A percentile compares a stretch with the other conserved stretches of the same genome.
These are phyloP conservation scores for cattle (Bos taurus) DNA, from an alignment of 2,113 vertebrate species.

Conservation along the genomic window ARS-UCD2.0 NC_037357.1:74263001-74263500, in stretches of 20 bases:
- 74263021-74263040: not conserved
- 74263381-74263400: not conserved
- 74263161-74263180: not conserved
- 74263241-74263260: not conserved
- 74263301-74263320: not conserved
- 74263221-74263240: not conserved
- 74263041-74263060: not conserved
- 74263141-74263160: not conserved
- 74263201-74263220: not conserved
- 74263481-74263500: not conserved
- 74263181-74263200: not conserved
- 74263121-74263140: not conserved
- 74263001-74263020: not conserved
- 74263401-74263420: not conserved
- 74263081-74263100: not conserved
- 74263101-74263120: not conserved
- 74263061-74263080: not conserved
- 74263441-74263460: not conserved
- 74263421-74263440: not conserved
- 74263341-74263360: not conserved
- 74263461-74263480: not conserved
- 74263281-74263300: slow-evolving; percentile 16
- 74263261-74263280: not conserved
- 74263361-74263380: not conserved
- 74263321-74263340: not conserved